Base-by-base conservation (phyloP, 1,140 invertebrate species). In the Odontomachus brunneus region DNA sequence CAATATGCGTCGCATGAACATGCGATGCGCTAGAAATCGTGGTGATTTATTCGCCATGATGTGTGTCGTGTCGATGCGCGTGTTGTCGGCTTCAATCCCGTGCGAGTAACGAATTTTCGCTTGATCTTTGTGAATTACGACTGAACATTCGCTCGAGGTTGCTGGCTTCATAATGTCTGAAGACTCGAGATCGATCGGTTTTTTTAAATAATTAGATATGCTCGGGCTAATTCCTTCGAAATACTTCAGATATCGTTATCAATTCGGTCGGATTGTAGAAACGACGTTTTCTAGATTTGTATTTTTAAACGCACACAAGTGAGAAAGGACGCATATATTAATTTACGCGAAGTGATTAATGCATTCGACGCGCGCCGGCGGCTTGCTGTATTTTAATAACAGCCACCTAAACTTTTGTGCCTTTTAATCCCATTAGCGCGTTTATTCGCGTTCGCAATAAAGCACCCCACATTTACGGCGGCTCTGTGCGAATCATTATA, bases 401-500 rank as follows among this genome's bases (percentile, higher is more conserved):
- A 69, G 14, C 29, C 22, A 3, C 9, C 12, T 69, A 76, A 76
- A 53, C 24, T 69, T 78, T 57, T 11, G 0, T 17, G 44, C 2
- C n/a, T 69, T 69, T 44, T 57, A 57, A 80, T 80, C 15, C n/a
- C n/a, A 29, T 80, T 69, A 69, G 33, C 22, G 7, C 26, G 15
- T 76, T 67, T 53, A 78, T 55, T n/a, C 33, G 51, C 69, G 29
- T 71, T 71, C 9, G 49, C 71, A 69, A 80, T 53, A 22, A 80
- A 80, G 53, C n/a, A 17, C 17, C n/a, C 17, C n/a, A 75, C 51
- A 57, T 80, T 80, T 78, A 59, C 63, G 5, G 17, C 33, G 44
- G 33, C 65, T 80, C 26, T 65, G n/a, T n/a, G 75, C 26, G 19
- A 24, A 80, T 80, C n/a, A 80, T 69, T 71, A 69, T 69, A 69